Conservation (phyloP, 1,140 invertebrate species). For the Drosophila nasuta region DNA sequence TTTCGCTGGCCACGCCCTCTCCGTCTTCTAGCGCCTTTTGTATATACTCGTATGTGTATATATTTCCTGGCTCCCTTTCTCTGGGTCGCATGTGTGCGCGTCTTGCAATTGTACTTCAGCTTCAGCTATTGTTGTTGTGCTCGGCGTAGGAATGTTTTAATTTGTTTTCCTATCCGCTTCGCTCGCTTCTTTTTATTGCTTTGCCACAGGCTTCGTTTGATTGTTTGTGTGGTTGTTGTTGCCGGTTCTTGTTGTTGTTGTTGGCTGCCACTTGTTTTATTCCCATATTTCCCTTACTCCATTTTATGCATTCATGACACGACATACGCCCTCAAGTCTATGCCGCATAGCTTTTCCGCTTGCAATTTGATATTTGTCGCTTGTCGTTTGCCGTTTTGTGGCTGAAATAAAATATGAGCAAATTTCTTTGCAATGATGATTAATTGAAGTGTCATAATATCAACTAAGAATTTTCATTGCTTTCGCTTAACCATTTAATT, state of each 20-base stretch:
- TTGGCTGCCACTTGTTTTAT: constrained; percentile 35
- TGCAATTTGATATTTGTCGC: constrained; percentile 31
- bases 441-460: constrained; percentile 79
- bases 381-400: constrained; percentile 19
- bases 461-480: constrained; percentile 68
- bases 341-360: constrained; percentile 58
- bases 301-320: constrained; percentile 78
- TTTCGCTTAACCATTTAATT: constrained; percentile 64
- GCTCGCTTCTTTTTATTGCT: constrained; percentile 79
- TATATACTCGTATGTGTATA: background rate
- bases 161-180: constrained; percentile 81
- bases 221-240: constrained; percentile 69
- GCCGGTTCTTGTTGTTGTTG: constrained; percentile 6
- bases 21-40: constrained; percentile 46
- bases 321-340: constrained; percentile 69
- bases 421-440: constrained; percentile 65
- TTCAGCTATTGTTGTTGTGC: constrained; percentile 14
- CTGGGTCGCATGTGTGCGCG: constrained; percentile 38
- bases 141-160: constrained; percentile 81
- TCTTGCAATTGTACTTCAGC: constrained; percentile 41
- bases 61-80: constrained; percentile 7
- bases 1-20: constrained; percentile 33
- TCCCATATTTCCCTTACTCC: background rate
- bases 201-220: constrained; percentile 73
- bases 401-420: constrained; percentile 64